phyloP scores from a whole-genome alignment of 2,797 vertebrate genomes.

The Adelosebastes latens region DNA sequence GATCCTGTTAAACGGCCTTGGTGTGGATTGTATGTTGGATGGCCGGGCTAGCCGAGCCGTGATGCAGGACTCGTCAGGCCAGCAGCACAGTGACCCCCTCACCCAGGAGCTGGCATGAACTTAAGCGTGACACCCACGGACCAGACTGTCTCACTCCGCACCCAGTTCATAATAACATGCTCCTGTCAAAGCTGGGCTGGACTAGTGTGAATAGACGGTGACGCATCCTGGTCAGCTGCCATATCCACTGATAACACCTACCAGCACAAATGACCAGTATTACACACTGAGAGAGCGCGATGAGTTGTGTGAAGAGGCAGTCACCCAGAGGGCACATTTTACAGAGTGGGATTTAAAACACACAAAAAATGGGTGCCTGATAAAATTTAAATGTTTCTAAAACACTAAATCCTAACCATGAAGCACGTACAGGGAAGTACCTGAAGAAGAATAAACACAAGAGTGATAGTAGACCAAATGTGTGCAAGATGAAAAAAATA shows the following conservation, averaged over 20 bases:
- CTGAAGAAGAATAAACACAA: not conserved
- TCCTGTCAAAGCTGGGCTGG: conserved; percentile 54
- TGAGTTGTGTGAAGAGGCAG: conserved; percentile 33
- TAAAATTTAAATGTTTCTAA: not conserved
- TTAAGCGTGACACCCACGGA: conserved; percentile 61
- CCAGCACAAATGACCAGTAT: conserved; percentile 30
- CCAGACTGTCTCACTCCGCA: conserved; percentile 58
- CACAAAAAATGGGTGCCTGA: not conserved
- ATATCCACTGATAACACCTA: conserved; percentile 53
- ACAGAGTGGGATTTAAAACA: not conserved
- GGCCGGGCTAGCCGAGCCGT: conserved; percentile 30
- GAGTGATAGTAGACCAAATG: not conserved
- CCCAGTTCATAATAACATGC: conserved; percentile 52
- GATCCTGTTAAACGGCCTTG: conserved; percentile 57
- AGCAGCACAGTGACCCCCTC: conserved; percentile 36
- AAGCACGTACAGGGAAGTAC: not conserved
- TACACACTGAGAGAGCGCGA: conserved; percentile 8
- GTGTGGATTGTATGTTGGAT: conserved; percentile 45
- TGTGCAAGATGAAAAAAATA: not conserved
- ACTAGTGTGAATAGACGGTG: conserved; percentile 54
- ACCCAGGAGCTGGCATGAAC: conserved; percentile 41
- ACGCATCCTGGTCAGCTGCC: conserved; percentile 48
- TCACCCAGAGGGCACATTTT: conserved; percentile 14
- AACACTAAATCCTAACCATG: not conserved
- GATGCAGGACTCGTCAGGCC: conserved; percentile 40